Evolutionary conservation across 1,140 invertebrate genomes (phyloP).

Genomic region (Drosophila kurseongensis): DNA sequence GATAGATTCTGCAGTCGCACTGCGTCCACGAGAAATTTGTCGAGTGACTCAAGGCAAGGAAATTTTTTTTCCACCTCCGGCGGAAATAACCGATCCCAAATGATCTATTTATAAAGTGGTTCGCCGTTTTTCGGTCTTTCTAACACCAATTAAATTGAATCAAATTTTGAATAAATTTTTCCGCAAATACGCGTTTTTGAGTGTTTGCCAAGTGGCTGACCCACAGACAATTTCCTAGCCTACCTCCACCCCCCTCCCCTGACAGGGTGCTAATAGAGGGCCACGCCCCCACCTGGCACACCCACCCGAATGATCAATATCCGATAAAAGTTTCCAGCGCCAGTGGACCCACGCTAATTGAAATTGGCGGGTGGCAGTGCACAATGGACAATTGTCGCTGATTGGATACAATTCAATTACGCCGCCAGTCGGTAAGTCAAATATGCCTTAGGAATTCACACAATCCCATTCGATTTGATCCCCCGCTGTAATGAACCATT

Average conservation of each 20-base stretch:
- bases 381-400: slow-evolving; percentile 34
- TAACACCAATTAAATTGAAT: slow-evolving; percentile 34
- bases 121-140: no score
- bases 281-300: slow-evolving; percentile 40
- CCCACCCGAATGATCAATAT: slow-evolving; percentile 11
- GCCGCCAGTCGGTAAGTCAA: slow-evolving; percentile 31
- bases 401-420: slow-evolving; percentile 59
- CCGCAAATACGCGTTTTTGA: slow-evolving; percentile 60
- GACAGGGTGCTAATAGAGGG: slow-evolving; percentile 35
- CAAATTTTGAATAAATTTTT: slow-evolving; percentile 29
- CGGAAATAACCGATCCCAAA: slow-evolving; percentile 37
- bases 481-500: slow-evolving; percentile 44
- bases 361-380: slow-evolving; percentile 31
- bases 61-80: slow-evolving; percentile 28
- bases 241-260: not conserved
- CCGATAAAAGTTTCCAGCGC: slow-evolving; percentile 55
- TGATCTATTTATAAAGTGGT: slow-evolving; percentile 30
- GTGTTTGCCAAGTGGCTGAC: slow-evolving; percentile 57
- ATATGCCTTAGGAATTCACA: slow-evolving; percentile 47
- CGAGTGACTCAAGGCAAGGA: slow-evolving; percentile 44
- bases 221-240: slow-evolving; percentile 29
- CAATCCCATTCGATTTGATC: slow-evolving; percentile 18
- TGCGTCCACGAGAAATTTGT: slow-evolving; percentile 35
- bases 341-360: slow-evolving; percentile 43
- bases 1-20: slow-evolving; percentile 33